Conservation (phyloP, 1,140 invertebrate genomes). For the Cyrtorhinus lividipennis region DNA sequence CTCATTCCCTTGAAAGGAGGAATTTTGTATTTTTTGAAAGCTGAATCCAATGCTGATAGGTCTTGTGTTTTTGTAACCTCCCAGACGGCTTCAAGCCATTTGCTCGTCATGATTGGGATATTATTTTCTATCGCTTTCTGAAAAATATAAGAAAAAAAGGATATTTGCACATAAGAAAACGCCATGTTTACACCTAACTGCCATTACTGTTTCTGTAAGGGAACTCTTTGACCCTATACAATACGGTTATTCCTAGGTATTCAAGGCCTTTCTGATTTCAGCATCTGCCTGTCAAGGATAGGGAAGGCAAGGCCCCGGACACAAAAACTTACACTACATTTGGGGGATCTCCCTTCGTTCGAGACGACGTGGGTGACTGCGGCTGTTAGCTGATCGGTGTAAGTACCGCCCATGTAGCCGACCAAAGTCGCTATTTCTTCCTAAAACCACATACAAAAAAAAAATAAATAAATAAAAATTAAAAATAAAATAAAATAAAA, state of each 20-base stretch:
- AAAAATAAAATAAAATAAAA: not conserved
- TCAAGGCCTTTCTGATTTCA: too few species aligned
- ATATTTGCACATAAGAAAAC: too few species aligned
- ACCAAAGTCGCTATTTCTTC: conserved; percentile 50
- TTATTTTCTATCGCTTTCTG: conserved; percentile 54
- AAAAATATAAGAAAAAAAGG: conserved; percentile 23
- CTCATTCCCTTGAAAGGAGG: conserved; percentile 65
- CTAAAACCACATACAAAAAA: conserved; percentile 29
- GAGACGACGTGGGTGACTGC: conserved; percentile 71
- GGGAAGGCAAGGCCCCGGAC: too few species aligned
- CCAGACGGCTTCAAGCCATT: conserved; percentile 72
- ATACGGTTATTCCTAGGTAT: too few species aligned
- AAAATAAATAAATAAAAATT: conserved; percentile 2
- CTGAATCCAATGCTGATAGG: conserved; percentile 42
- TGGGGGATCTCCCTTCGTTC: conserved; percentile 50
- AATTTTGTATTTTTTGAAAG: conserved; percentile 50
- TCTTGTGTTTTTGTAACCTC: conserved; percentile 42
- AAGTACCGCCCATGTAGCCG: conserved; percentile 69
- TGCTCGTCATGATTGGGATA: conserved; percentile 57
- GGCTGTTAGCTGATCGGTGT: conserved; percentile 49
- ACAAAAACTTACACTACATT: conserved; percentile 48
- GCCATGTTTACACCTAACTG: too few species aligned
- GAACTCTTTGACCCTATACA: too few species aligned
- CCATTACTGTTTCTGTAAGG: too few species aligned
- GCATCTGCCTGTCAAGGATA: too few species aligned